These are phyloP conservation scores for Megastigmus dorsalis DNA, from an alignment of 2,888 invertebrate species.

Conservation along the genomic window DNA sequence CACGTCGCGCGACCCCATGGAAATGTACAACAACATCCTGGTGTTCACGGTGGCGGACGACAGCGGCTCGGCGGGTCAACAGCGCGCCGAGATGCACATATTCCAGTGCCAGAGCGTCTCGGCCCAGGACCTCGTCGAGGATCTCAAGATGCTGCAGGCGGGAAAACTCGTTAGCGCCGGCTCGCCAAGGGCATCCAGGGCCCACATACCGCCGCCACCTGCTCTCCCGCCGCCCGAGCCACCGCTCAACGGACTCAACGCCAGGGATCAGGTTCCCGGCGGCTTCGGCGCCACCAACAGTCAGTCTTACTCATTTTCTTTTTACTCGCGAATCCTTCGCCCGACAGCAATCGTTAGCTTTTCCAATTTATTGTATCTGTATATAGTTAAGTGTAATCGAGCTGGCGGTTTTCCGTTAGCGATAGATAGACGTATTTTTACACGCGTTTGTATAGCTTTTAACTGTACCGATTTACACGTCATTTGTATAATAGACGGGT, in stretches of 20 bases:
- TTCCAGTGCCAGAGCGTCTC: slow-evolving; percentile 91
- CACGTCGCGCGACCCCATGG: slow-evolving; percentile 95
- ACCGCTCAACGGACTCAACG: slow-evolving; percentile 75
- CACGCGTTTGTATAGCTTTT: too few species aligned
- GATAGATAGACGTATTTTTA: too few species aligned
- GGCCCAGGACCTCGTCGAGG: slow-evolving; percentile 89
- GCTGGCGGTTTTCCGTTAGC: too few species aligned
- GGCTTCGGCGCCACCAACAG: slow-evolving; percentile 75
- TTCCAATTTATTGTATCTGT: too few species aligned
- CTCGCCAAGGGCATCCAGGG: slow-evolving; percentile 67
- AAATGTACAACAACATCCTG: slow-evolving; percentile 98
- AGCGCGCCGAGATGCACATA: slow-evolving; percentile 96
- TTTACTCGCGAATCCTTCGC: too few species aligned
- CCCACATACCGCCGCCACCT: slow-evolving; percentile 78
- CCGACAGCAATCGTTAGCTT: too few species aligned
- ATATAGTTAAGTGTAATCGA: too few species aligned
- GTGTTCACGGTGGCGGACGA: slow-evolving; percentile 94
- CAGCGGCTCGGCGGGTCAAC: slow-evolving; percentile 76
- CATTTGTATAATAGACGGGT: too few species aligned
- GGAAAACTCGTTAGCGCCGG: slow-evolving; percentile 75
- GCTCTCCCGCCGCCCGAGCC: slow-evolving; percentile 79
- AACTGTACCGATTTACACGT: too few species aligned
- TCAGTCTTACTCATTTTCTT: too few species aligned
- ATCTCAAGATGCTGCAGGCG: slow-evolving; percentile 81
- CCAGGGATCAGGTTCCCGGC: slow-evolving; percentile 73